Base-by-base conservation (phyloP, 2,113 vertebrate species). In the Circaetus cinerascens region DNA sequence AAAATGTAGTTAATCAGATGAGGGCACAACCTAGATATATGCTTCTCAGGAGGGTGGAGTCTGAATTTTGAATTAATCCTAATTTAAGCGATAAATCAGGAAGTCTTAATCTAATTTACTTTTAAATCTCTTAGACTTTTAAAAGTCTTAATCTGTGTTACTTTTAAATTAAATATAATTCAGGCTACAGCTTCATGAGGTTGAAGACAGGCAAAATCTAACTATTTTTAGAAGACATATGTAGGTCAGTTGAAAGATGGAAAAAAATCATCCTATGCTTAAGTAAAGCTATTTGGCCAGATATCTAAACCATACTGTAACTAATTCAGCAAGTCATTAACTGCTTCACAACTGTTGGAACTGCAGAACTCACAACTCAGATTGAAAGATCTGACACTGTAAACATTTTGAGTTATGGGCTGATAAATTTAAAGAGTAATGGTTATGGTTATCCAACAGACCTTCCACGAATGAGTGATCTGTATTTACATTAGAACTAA, bases 401-500 rank as follows among this genome's bases (percentile, higher is more conserved):
- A 89, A 91, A 34, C 6, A 30, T 85, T 86, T 84, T 68, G 73
- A 93, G 30, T 90, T 94, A 93, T 51, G 29, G 40, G 40, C 72
- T 88, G 84, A 73, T 71, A 69, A 79, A 55, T 59, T 78, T n/a
- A 89, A 93, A 88, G 72, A 91, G 38, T 71, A 51, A 96, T 79
- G 53, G n/a, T 19, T 72, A 19, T 40, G 43, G 84, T 76, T 90
- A 80, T 66, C 76, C 85, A 83, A 15, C 27, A 94, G 87, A 75
- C 32, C 66, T 93, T 95, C 64, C 76, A 72, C 1, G 19, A 97
- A 69, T 88, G 69, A 96, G 19, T 68, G 73, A 94, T 95, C 88
- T 90, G 34, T 94, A 96, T 95, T 95, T 95, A 80, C 71, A 78
- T 92, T 93, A 91, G 46, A 88, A 85, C 82, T 46, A 72, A 76